Percentiles rank a stretch among this genome's conserved stretches.
phyloP scores from a whole-genome alignment of 2,888 invertebrate species.

The Philopedon plagiatum region DNA sequence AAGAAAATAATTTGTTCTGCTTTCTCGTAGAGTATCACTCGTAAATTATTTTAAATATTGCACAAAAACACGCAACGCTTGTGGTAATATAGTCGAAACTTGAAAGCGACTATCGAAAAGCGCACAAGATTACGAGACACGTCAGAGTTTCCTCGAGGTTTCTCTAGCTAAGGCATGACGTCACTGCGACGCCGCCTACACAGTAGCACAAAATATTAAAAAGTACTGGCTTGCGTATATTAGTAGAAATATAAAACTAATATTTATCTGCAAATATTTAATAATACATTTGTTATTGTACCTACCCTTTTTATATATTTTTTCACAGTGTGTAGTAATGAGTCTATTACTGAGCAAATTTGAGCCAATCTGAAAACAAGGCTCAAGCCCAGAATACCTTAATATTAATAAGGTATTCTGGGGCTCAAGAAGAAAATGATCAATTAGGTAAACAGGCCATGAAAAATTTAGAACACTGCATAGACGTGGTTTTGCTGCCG shows the following conservation, averaged over 20 bases:
- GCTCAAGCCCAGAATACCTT: too few species aligned
- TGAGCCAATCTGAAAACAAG: too few species aligned
- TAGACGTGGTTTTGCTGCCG: too few species aligned
- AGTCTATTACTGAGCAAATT: too few species aligned
- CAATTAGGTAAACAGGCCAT: too few species aligned
- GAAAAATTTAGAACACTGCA: too few species aligned
- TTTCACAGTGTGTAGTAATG: too few species aligned
- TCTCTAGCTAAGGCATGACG: conserved; percentile 3
- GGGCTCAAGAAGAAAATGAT: too few species aligned
- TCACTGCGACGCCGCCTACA: conserved; percentile 9
- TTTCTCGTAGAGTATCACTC: background rate
- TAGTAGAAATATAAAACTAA: too few species aligned
- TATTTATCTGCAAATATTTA: background rate
- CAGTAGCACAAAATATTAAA: conserved; percentile 1
- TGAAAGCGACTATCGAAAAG: background rate
- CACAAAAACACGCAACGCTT: background rate
- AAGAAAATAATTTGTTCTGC: background rate
- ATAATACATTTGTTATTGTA: too few species aligned
- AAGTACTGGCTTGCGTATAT: background rate
- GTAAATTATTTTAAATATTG: background rate
- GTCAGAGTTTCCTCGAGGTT: conserved; percentile 11
- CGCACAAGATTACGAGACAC: background rate
- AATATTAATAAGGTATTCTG: too few species aligned
- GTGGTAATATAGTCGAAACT: background rate
- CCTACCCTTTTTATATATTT: too few species aligned